Conservation (phyloP, 2,113 vertebrate genomes). For the Microcebus tavaratra region DNA sequence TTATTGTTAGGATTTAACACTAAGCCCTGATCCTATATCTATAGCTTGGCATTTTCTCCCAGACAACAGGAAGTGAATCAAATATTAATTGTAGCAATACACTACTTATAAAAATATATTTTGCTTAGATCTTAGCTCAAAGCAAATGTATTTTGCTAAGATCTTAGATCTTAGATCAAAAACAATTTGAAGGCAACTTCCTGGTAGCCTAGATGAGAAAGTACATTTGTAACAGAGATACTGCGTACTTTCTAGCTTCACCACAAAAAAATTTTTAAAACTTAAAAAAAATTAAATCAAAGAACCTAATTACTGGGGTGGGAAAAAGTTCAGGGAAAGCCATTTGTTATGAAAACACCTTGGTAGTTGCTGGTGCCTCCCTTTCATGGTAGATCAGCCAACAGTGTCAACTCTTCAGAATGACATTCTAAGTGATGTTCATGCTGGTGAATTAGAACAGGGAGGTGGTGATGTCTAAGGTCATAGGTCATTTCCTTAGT, state of each 20-base stretch:
- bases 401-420: neutral
- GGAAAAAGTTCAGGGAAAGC: neutral
- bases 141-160: constrained; percentile 6
- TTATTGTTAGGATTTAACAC: neutral
- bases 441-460: neutral
- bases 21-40: neutral
- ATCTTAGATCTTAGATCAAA: neutral
- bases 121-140: neutral
- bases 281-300: neutral
- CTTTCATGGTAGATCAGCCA: constrained; percentile 14
- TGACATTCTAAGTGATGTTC: neutral
- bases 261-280: neutral
- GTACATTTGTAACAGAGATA: constrained; percentile 28
- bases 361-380: neutral
- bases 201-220: constrained; percentile 32
- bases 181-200: constrained; percentile 34
- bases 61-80: constrained; percentile 45
- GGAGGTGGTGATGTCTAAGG: neutral
- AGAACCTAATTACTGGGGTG: neutral
- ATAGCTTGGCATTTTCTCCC: constrained; percentile 14
- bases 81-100: neutral
- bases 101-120: neutral
- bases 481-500: constrained; percentile 61
- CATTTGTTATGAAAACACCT: neutral
- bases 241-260: constrained; percentile 10